phyloP scores from a whole-genome alignment of 2,888 invertebrate genomes.

The Drosophila meridionalis region DNA sequence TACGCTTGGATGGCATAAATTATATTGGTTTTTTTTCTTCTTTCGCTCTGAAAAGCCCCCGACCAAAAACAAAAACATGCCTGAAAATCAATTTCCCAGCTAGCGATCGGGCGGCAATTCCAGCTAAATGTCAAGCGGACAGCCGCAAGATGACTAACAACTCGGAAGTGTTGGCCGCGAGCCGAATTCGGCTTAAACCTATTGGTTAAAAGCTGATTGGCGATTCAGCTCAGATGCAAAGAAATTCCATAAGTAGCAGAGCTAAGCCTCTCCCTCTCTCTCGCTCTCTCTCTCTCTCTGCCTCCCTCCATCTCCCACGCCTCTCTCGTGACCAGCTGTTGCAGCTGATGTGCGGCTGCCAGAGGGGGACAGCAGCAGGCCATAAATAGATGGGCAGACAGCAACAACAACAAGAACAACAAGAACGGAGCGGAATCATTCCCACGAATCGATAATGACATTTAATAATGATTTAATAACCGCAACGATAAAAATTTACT shows the following conservation, averaged over 20 bases:
- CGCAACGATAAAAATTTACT: constrained; percentile 65
- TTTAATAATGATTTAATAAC: constrained; percentile 72
- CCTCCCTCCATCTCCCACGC: neutral
- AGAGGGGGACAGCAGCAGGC: constrained; percentile 1
- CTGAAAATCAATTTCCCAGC: constrained; percentile 20
- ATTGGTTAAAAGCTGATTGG: constrained; percentile 33
- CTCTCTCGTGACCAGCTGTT: constrained; percentile 8
- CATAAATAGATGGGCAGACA: constrained; percentile 18
- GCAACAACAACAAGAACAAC: neutral
- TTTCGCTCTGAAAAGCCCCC: constrained; percentile 6
- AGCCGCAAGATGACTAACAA: constrained; percentile 51
- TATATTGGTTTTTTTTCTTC: constrained; percentile 5
- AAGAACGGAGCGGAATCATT: constrained; percentile 52
- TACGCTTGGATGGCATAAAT: constrained; percentile 1
- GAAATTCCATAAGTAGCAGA: constrained; percentile 41
- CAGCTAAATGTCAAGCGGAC: constrained; percentile 41
- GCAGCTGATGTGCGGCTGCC: constrained; percentile 10
- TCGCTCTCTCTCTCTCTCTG: neutral
- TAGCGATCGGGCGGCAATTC: constrained; percentile 37
- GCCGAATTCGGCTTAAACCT: constrained; percentile 51
- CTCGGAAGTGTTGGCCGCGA: constrained; percentile 55
- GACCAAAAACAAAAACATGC: neutral
- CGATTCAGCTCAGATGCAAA: constrained; percentile 43
- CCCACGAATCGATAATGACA: constrained; percentile 78
- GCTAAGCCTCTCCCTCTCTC: neutral